Conservation (phyloP, 2,113 vertebrate genomes). For the Bubalus kerabau region DNA sequence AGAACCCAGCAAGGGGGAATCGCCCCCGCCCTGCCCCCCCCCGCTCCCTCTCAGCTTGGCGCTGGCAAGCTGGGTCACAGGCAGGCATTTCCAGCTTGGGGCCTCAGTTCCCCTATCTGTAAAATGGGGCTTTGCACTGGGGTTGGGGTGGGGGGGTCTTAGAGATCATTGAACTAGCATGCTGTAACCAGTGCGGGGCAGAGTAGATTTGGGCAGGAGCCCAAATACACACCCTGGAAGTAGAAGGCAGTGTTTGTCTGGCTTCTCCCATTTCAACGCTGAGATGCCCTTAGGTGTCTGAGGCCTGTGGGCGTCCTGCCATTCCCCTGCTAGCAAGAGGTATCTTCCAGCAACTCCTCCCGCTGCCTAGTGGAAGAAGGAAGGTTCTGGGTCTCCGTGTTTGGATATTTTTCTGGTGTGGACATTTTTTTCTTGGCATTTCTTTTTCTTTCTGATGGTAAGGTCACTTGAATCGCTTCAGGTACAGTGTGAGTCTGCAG, state of each 20-base stretch:
- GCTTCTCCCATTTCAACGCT: background rate
- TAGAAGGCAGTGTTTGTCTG: background rate
- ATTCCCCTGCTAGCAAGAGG: background rate
- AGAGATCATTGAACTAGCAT: background rate
- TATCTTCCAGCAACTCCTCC: background rate
- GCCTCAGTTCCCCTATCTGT: background rate
- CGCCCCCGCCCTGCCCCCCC: accelerated
- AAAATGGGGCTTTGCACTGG: background rate
- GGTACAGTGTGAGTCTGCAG: background rate
- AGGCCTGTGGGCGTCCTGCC: background rate
- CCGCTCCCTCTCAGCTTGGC: background rate
- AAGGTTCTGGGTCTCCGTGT: background rate
- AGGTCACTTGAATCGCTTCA: background rate
- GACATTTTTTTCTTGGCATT: background rate
- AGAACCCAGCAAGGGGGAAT: background rate
- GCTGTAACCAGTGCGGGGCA: background rate
- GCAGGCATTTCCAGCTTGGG: no score
- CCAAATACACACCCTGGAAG: background rate
- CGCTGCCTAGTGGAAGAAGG: background rate
- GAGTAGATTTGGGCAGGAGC: accelerated
- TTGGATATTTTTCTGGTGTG: background rate
- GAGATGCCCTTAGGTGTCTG: background rate
- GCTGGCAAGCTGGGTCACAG: background rate
- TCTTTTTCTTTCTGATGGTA: background rate
- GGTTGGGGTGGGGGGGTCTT: accelerated